A percentile compares a stretch with the other conserved stretches of the same genome.
phyloP scores from a whole-genome alignment of 2,113 vertebrate genomes.

The Aptenodytes patagonicus region DNA sequence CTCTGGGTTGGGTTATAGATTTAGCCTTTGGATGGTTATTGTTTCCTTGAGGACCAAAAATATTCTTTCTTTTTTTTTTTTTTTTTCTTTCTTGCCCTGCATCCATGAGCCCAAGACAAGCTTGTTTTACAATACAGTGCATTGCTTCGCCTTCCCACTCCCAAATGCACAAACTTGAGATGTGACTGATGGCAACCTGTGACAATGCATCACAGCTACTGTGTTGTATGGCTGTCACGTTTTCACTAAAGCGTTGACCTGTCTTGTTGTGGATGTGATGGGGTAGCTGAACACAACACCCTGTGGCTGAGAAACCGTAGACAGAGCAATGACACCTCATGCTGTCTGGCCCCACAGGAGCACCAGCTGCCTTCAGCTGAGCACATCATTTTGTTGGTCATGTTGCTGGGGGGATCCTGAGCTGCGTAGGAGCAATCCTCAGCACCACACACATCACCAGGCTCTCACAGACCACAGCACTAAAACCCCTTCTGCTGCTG shows the following conservation, averaged over 20 bases:
- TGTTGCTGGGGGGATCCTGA: not conserved
- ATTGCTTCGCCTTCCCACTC: not conserved
- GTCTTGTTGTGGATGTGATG: not conserved
- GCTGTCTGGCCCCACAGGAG: not conserved
- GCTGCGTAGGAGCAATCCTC: fast-evolving
- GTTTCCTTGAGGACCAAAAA: not conserved
- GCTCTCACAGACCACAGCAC: not conserved
- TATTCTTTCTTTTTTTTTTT: not conserved
- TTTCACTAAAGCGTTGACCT: not conserved
- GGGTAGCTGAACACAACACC: not conserved
- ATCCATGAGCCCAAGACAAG: fast-evolving
- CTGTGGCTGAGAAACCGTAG: not conserved
- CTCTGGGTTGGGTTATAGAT: not conserved
- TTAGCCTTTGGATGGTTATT: not conserved
- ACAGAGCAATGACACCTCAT: fast-evolving
- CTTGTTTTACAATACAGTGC: not conserved
- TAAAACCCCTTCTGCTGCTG: not conserved
- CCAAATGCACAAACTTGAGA: not conserved
- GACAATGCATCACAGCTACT: fast-evolving
- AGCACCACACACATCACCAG: not conserved
- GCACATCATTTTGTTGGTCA: fast-evolving
- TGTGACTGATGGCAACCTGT: not conserved
- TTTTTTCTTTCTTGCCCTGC: not conserved
- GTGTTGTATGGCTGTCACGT: fast-evolving
- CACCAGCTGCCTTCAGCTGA: not conserved